A percentile compares a stretch with the other conserved stretches of the same genome.
Conservation (phyloP, 2,113 vertebrate species). For the Seriola quinqueradiata region DNA sequence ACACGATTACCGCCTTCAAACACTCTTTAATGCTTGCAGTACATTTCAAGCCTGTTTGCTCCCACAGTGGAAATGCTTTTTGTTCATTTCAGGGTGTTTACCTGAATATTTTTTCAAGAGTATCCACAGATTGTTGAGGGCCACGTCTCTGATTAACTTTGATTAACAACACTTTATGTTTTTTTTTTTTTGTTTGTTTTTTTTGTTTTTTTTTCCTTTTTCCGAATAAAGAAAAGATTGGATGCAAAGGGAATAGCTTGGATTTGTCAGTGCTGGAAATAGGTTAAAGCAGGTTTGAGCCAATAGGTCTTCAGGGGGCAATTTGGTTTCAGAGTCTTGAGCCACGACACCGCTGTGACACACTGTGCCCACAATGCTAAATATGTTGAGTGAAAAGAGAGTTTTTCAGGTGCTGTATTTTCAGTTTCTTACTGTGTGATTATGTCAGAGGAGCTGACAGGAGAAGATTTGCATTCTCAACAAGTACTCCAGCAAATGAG, state of each 20-base stretch:
- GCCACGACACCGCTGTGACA: background rate
- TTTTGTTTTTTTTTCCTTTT: background rate
- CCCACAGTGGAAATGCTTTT: slow-evolving; percentile 43
- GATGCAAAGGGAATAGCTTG: background rate
- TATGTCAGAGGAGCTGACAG: slow-evolving; percentile 5
- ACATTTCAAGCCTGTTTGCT: slow-evolving; percentile 59
- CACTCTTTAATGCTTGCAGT: slow-evolving; percentile 61
- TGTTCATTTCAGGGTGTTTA: slow-evolving; percentile 49
- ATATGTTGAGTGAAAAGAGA: slow-evolving; percentile 1
- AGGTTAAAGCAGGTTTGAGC: slow-evolving; percentile 24
- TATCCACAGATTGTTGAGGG: slow-evolving; percentile 3
- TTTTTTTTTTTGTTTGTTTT: background rate
- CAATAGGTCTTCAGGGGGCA: slow-evolving; percentile 32
- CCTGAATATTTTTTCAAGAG: slow-evolving; percentile 30
- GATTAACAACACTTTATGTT: background rate
- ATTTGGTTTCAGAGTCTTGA: slow-evolving; percentile 50
- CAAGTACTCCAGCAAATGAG: slow-evolving; percentile 19
- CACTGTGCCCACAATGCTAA: background rate
- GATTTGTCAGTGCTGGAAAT: slow-evolving; percentile 10
- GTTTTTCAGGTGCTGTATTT: slow-evolving; percentile 6
- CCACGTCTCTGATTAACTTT: slow-evolving; percentile 16
- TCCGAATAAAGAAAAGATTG: background rate
- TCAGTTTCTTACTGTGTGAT: background rate
- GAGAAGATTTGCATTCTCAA: slow-evolving; percentile 1
- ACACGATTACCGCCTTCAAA: slow-evolving; percentile 65